phyloP scores from a whole-genome alignment of 2,888 invertebrate species.

The Agrochola circellaris region DNA sequence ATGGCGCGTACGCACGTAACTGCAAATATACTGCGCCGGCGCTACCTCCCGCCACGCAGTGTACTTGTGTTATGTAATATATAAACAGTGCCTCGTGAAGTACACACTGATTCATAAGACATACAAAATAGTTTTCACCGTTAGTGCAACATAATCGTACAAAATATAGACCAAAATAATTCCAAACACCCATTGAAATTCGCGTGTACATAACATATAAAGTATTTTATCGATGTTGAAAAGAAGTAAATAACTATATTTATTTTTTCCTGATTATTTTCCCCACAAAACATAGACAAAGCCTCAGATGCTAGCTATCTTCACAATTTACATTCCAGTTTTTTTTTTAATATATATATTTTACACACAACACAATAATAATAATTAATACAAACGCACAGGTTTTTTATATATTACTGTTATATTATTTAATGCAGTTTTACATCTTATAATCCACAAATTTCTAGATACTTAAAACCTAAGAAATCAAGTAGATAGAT shows the following conservation, averaged over 20 bases:
- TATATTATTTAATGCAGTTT: constrained; percentile 71
- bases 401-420: constrained; percentile 75
- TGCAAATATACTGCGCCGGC: constrained; percentile 30
- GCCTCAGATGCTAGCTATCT: constrained; percentile 88
- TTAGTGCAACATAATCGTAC: constrained; percentile 88
- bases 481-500: constrained; percentile 84
- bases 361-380: constrained; percentile 68
- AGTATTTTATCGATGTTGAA: constrained; percentile 84
- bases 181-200: constrained; percentile 82
- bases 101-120: constrained; percentile 68
- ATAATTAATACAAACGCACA: constrained; percentile 74
- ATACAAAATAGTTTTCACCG: constrained; percentile 76
- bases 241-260: constrained; percentile 69
- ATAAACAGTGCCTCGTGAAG: constrained; percentile 79
- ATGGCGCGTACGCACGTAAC: constrained; percentile 54
- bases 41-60: constrained; percentile 41
- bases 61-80: constrained; percentile 37
- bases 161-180: constrained; percentile 88
- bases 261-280: constrained; percentile 72
- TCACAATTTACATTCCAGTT: constrained; percentile 84
- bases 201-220: constrained; percentile 78
- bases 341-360: constrained; percentile 45
- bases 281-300: constrained; percentile 79
- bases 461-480: constrained; percentile 79
- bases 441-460: constrained; percentile 59